phyloP scores from a whole-genome alignment of 2,797 vertebrate genomes.

The Geotria australis region DNA sequence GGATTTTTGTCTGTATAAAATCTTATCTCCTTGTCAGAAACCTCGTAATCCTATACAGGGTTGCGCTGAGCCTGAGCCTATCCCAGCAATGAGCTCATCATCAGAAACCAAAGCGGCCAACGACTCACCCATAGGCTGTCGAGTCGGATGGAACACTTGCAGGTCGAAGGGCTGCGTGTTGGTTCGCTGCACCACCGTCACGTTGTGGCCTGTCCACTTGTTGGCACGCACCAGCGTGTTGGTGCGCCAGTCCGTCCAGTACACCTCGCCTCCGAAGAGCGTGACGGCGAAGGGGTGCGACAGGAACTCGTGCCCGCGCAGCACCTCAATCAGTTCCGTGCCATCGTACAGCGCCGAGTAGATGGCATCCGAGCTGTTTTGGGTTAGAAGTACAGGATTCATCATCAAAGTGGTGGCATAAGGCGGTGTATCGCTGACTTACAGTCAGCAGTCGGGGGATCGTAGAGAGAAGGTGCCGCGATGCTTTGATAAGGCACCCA shows the following conservation, averaged over 20 bases:
- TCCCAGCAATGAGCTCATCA: too few species aligned
- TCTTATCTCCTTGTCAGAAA: too few species aligned
- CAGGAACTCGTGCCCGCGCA: slow-evolving; percentile 80
- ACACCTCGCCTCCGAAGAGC: slow-evolving; percentile 76
- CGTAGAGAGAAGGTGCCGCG: background rate
- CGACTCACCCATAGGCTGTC: slow-evolving; percentile 58
- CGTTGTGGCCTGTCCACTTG: slow-evolving; percentile 90
- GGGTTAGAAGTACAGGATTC: background rate
- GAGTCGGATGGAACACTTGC: slow-evolving; percentile 81
- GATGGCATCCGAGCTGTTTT: slow-evolving; percentile 62
- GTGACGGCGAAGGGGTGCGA: slow-evolving; percentile 91
- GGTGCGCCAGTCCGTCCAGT: slow-evolving; percentile 95
- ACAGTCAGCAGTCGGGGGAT: background rate
- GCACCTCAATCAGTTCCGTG: slow-evolving; percentile 67
- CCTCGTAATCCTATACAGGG: too few species aligned
- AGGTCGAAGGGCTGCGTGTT: slow-evolving; percentile 92
- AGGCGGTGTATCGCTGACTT: background rate
- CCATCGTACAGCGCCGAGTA: slow-evolving; percentile 79
- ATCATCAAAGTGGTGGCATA: background rate
- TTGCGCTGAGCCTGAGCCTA: too few species aligned
- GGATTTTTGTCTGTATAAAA: too few species aligned
- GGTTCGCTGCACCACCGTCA: slow-evolving; percentile 78
- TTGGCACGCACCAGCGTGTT: slow-evolving; percentile 91
- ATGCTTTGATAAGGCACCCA: too few species aligned
- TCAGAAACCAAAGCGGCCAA: background rate